These are phyloP conservation scores for Conopomorpha cramerella DNA, from an alignment of 1,140 invertebrate genomes.

Conservation along the genomic window DNA sequence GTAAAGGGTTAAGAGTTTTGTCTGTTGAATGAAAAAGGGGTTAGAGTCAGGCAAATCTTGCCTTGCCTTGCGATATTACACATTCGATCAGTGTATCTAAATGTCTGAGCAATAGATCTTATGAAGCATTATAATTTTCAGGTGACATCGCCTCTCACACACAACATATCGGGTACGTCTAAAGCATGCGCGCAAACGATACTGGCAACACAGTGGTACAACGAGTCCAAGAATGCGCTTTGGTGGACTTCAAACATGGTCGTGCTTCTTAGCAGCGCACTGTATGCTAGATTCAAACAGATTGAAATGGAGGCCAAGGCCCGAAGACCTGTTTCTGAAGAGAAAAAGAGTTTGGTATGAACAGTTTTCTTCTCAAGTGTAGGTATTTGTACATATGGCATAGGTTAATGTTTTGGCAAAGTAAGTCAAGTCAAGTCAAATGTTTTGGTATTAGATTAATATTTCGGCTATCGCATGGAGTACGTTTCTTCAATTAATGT, in stretches of 20 bases:
- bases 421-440: too few relatives aligned
- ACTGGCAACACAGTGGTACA: slow-evolving; percentile 89
- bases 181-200: slow-evolving; percentile 98
- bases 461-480: too few relatives aligned
- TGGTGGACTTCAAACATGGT: slow-evolving; percentile 97
- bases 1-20: too few relatives aligned
- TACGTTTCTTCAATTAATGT: too few relatives aligned
- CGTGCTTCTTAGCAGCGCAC: slow-evolving; percentile 85
- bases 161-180: slow-evolving; percentile 98
- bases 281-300: slow-evolving; percentile 92
- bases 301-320: slow-evolving; percentile 74
- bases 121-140: too few relatives aligned
- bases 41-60: too few relatives aligned
- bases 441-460: too few relatives aligned
- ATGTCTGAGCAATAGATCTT: too few relatives aligned
- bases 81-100: too few relatives aligned
- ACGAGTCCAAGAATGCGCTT: slow-evolving; percentile 80
- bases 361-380: neutral
- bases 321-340: slow-evolving; percentile 25
- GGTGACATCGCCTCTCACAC: slow-evolving; percentile 96
- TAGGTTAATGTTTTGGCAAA: too few relatives aligned
- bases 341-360: slow-evolving; percentile 35
- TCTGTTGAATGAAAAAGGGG: too few relatives aligned
- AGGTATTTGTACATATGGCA: neutral
- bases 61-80: too few relatives aligned